Evolutionary conservation across 2,888 invertebrate genomes (phyloP), one percentile per base, ranked within the genome.

Genomic region (Acleris holmiana): DNA sequence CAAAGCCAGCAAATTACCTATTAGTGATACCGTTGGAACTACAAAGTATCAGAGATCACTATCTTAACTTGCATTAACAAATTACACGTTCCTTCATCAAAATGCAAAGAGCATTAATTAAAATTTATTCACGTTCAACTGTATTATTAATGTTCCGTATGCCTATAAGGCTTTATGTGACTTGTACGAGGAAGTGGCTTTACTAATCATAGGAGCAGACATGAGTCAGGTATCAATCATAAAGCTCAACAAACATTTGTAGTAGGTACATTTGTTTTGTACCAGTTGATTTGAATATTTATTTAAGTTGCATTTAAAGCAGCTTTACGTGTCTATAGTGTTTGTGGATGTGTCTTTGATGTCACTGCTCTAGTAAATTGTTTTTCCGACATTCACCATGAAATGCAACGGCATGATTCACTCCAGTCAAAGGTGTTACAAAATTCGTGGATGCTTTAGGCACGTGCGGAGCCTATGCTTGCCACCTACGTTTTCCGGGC

Each of bases 21-120:
- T 29, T 50, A 50, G 25, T 50, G 25, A 4, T 50, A 25, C 50
- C 50, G 50, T 25, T 50, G 29, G 15, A 23, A 41, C 15, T n/a
- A 44, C 13, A 44, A 29, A 29, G 46, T 49, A 59, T 18, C 49
- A 18, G 35, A 41, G 65, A 60, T 60, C 41, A 4, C 29, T 59
- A 64, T 64, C 60, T 23, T 57, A 78, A 78, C 74, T 73, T 77
- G 79, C 80, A 79, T 72, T 77, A 78, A 78, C 76, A 81, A 80
- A 80, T 81, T 79, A 82, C 75, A 75, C 55, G 76, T 78, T 77
- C 71, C 73, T 68, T 53, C 55, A 64, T 48, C 54, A 67, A 67
- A 64, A 63, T 56, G 58, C 61, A 61, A 59, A 66, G 57, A 64
- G 65, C 65, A 60, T 57, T 66, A 66, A 66, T 66, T 66, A 66